A percentile compares a stretch with the other conserved stretches of the same genome.
Conservation (phyloP, 2,888 invertebrate genomes). For the Lepeophtheirus nordmannii region DNA sequence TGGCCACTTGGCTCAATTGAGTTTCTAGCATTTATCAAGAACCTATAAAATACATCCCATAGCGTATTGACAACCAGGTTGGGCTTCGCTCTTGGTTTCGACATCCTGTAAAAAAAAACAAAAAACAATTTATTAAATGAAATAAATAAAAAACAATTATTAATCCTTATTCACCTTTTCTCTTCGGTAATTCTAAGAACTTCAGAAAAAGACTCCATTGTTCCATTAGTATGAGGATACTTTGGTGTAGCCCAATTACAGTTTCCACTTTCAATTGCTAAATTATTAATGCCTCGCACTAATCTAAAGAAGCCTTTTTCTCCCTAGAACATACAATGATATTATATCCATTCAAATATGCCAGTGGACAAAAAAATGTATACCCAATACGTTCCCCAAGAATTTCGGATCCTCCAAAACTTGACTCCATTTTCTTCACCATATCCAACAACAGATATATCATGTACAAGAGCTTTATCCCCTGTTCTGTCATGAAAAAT, state of each 20-base stretch:
- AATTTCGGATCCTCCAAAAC: slow-evolving; percentile 20
- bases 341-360: not conserved
- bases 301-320: slow-evolving; percentile 23
- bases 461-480: slow-evolving; percentile 15
- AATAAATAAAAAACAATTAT: not conserved
- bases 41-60: not conserved
- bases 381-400: slow-evolving; percentile 25
- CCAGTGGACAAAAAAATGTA: too few relatives aligned
- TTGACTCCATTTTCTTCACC: slow-evolving; percentile 14
- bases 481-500: slow-evolving; percentile 15
- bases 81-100: not conserved
- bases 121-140: not conserved
- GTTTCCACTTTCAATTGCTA: slow-evolving; percentile 22
- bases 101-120: not conserved
- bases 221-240: not conserved
- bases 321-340: slow-evolving; percentile 2
- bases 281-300: slow-evolving; percentile 17
- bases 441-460: slow-evolving; percentile 25
- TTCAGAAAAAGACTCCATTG: not conserved
- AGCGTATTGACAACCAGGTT: slow-evolving; percentile 1
- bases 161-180: not conserved
- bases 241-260: slow-evolving; percentile 18
- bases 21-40: not conserved
- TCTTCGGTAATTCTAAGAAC: not conserved
- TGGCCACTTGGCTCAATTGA: too few relatives aligned